A percentile compares a stretch with the other conserved stretches of the same genome.
phyloP scores from a whole-genome alignment of 2,888 invertebrate species.

The Ennomos erosarius region DNA sequence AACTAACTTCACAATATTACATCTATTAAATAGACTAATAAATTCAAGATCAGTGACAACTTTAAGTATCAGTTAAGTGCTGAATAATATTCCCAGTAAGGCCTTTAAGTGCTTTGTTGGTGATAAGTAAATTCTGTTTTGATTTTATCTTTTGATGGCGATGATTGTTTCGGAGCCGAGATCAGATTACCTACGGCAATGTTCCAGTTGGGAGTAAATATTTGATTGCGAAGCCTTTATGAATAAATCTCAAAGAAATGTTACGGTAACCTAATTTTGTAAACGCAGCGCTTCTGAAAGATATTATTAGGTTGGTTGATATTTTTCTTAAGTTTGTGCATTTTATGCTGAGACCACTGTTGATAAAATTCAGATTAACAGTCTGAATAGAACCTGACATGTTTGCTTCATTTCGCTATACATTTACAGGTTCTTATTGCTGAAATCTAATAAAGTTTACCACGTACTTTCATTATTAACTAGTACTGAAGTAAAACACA shows the following conservation, averaged over 20 bases:
- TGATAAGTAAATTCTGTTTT: conserved; percentile 19
- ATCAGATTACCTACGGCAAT: neutral
- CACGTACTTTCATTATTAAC: no score
- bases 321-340: no score
- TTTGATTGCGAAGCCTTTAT: conserved; percentile 1
- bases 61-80: conserved; percentile 37
- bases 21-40: conserved; percentile 33
- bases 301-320: neutral
- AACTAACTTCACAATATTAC: conserved; percentile 14
- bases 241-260: conserved; percentile 1
- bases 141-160: neutral
- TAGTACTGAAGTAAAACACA: no score
- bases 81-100: conserved; percentile 42
- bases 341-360: no score
- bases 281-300: neutral
- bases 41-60: conserved; percentile 39
- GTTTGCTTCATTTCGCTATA: no score
- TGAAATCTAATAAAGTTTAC: no score
- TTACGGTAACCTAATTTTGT: neutral
- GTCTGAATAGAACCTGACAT: no score
- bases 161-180: neutral
- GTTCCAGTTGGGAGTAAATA: neutral
- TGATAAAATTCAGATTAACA: no score
- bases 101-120: conserved; percentile 30
- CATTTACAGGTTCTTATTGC: no score